A percentile compares a stretch with the other conserved stretches of the same genome.
phyloP scores from a whole-genome alignment of 2,888 invertebrate species.

The Cordylochernes scorpioides region DNA sequence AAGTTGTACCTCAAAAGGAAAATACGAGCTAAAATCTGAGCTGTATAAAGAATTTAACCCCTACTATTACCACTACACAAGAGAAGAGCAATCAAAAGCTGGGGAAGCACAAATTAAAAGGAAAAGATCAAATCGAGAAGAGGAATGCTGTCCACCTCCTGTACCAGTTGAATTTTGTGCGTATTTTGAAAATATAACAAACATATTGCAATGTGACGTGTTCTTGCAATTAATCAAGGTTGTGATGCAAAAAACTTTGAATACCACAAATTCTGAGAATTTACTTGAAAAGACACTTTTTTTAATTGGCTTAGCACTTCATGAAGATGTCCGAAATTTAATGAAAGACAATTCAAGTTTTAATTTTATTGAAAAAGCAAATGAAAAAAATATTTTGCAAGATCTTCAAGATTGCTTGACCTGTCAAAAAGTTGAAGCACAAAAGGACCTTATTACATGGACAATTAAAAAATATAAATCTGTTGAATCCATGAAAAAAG shows the following conservation, averaged over 20 bases:
- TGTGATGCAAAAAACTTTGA: slow-evolving; percentile 33
- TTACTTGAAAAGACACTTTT: slow-evolving; percentile 75
- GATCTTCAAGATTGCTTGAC: slow-evolving; percentile 42
- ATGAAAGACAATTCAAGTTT: slow-evolving; percentile 13
- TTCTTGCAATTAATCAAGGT: slow-evolving; percentile 59
- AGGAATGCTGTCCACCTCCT: slow-evolving; percentile 75
- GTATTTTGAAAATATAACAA: slow-evolving; percentile 50
- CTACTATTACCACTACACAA: slow-evolving; percentile 89
- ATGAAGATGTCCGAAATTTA: slow-evolving; percentile 40
- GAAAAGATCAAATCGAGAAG: slow-evolving; percentile 39
- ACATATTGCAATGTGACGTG: slow-evolving; percentile 49
- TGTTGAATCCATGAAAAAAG: slow-evolving; percentile 22
- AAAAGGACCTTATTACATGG: slow-evolving; percentile 59
- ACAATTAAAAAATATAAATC: slow-evolving; percentile 43
- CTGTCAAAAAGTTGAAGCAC: slow-evolving; percentile 38
- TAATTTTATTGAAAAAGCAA: slow-evolving; percentile 42
- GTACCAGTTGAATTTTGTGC: slow-evolving; percentile 25
- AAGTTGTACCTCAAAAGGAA: slow-evolving; percentile 43
- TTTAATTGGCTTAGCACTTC: slow-evolving; percentile 66
- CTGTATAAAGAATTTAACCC: slow-evolving; percentile 68
- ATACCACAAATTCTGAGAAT: slow-evolving; percentile 47
- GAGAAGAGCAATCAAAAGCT: slow-evolving; percentile 63
- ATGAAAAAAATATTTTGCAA: slow-evolving; percentile 41
- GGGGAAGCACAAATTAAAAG: slow-evolving; percentile 71
- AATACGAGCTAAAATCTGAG: slow-evolving; percentile 66